A percentile compares a stretch with the other conserved stretches of the same genome.
Evolutionary conservation across 1,140 invertebrate species (phyloP).

Genomic region (Aphis gossypii): DNA sequence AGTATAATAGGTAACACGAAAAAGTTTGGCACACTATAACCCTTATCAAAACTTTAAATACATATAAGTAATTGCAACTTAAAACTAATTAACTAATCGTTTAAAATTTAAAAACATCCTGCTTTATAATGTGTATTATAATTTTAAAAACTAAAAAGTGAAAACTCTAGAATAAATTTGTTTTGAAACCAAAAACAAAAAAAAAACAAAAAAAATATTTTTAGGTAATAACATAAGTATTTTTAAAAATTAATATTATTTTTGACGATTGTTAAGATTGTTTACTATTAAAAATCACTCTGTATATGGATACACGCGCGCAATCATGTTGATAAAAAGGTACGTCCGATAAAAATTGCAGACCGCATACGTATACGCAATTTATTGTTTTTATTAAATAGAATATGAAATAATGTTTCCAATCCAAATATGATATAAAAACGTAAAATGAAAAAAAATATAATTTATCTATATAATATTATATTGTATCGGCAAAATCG

Average conservation of each 20-base stretch:
- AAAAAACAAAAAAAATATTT: no score
- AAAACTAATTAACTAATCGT: neutral
- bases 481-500: neutral
- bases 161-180: no score
- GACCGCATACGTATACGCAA: neutral
- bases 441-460: neutral
- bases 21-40: neutral
- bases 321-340: conserved; percentile 34
- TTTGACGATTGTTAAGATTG: neutral
- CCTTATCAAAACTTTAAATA: neutral
- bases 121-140: no score
- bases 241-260: neutral
- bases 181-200: no score
- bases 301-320: neutral
- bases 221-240: no score
- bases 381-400: conserved; percentile 23
- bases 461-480: neutral
- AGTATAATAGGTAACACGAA: neutral
- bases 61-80: neutral
- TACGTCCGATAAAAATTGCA: conserved; percentile 16
- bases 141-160: no score
- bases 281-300: neutral
- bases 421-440: neutral
- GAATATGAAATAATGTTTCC: neutral
- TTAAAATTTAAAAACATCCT: neutral